These are phyloP conservation scores for Spea bombifrons DNA, from an alignment of 2,113 vertebrate species.

Conservation along the genomic window DNA sequence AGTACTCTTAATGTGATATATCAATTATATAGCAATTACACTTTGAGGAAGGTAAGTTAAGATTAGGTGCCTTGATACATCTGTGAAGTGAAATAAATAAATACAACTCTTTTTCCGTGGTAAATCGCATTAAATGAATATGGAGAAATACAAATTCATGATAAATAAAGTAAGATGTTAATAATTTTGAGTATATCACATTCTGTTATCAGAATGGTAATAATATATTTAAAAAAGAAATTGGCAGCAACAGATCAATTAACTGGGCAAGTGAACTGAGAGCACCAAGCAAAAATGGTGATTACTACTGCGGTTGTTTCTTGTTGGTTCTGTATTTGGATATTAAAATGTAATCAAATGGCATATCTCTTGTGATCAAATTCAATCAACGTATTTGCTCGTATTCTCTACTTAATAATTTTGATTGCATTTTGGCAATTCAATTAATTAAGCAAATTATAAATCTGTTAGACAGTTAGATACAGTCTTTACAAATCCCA, in stretches of 20 bases:
- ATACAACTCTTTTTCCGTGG: background rate
- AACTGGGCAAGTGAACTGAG: background rate
- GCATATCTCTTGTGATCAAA: conserved; percentile 36
- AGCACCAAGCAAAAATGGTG: background rate
- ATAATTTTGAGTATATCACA: too few relatives aligned
- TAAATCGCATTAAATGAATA: too few relatives aligned
- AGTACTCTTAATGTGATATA: too few relatives aligned
- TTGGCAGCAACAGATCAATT: conserved; percentile 4
- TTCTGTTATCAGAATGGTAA: background rate
- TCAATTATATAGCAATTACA: too few relatives aligned
- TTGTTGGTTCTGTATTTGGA: conserved; percentile 21
- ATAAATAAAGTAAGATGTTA: too few relatives aligned
- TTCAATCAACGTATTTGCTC: conserved; percentile 32
- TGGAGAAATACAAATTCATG: too few relatives aligned
- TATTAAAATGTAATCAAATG: conserved; percentile 40
- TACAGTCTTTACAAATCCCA: conserved; percentile 35
- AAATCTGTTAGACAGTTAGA: conserved; percentile 30
- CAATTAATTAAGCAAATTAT: conserved; percentile 43
- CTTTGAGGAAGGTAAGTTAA: too few relatives aligned
- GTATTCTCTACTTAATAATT: conserved; percentile 40
- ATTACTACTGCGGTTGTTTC: conserved; percentile 41
- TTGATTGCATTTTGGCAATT: conserved; percentile 45
- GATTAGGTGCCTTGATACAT: background rate
- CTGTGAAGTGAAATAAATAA: background rate
- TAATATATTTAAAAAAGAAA: background rate